Percentiles rank a stretch among this genome's conserved stretches.
phyloP scores from a whole-genome alignment of 2,888 invertebrate genomes.

The Leucozona laternaria region DNA sequence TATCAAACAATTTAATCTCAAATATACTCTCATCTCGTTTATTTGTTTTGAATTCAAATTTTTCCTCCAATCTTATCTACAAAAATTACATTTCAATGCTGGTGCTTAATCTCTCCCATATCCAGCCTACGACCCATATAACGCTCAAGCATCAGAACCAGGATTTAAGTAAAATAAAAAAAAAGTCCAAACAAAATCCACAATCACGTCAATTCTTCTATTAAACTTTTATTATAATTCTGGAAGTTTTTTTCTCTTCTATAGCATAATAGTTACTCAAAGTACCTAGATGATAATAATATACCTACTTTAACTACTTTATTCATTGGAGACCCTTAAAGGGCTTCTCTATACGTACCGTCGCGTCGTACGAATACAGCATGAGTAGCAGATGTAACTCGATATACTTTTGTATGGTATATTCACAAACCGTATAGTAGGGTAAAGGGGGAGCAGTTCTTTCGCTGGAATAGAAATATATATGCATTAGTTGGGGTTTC shows the following conservation, averaged over 20 bases:
- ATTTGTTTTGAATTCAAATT: conserved; percentile 4
- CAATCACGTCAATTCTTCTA: conserved; percentile 44
- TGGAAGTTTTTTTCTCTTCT: neutral
- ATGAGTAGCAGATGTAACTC: conserved; percentile 45
- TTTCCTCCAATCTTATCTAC: neutral
- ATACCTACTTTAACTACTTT: neutral
- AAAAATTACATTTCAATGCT: conserved; percentile 24
- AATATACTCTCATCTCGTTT: neutral
- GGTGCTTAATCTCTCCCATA: conserved; percentile 16
- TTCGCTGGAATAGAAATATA: conserved; percentile 42
- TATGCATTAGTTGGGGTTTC: conserved; percentile 51
- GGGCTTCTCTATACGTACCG: conserved; percentile 62
- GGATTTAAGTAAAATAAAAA: conserved; percentile 10
- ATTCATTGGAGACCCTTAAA: conserved; percentile 46
- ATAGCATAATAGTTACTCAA: neutral
- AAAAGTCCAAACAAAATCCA: conserved; percentile 14
- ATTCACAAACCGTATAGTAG: conserved; percentile 1
- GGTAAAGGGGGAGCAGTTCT: neutral
- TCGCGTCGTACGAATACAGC: conserved; percentile 15
- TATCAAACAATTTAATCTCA: neutral
- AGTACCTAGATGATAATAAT: neutral
- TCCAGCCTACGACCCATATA: neutral
- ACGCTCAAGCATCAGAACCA: neutral
- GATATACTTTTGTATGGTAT: conserved; percentile 55
- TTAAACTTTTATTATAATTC: conserved; percentile 30